Percentiles rank a stretch among this genome's conserved stretches.
Evolutionary conservation across 2,888 invertebrate genomes (phyloP).

Genomic region (Tachystola acroxantha): DNA sequence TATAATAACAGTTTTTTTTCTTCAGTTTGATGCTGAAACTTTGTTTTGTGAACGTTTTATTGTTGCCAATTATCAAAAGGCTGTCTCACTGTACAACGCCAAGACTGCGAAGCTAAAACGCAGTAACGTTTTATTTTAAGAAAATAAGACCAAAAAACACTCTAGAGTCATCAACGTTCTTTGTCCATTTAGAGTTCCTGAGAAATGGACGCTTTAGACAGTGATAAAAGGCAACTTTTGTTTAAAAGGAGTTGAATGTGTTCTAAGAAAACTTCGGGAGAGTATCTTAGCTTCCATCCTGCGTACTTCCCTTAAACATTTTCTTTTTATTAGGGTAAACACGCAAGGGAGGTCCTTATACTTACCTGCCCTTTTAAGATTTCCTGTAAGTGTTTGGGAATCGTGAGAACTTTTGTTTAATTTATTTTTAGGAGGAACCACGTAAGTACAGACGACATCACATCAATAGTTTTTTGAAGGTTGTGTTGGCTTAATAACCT

Average conservation of each 20-base stretch:
- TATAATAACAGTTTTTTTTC: too few relatives aligned
- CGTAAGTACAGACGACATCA: too few relatives aligned
- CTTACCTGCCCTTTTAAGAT: conserved; percentile 18
- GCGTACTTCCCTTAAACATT: conserved; percentile 33
- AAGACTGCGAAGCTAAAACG: neutral
- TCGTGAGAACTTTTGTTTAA: conserved; percentile 1
- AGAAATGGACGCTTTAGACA: conserved; percentile 48
- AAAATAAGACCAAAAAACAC: conserved; percentile 27
- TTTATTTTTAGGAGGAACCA: neutral
- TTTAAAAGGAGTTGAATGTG: conserved; percentile 54
- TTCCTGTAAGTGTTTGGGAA: neutral
- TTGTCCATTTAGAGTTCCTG: conserved; percentile 45
- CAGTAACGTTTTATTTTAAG: conserved; percentile 9
- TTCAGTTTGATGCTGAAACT: too few relatives aligned
- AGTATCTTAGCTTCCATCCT: conserved; percentile 35
- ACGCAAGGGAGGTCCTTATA: conserved; percentile 44
- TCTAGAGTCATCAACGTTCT: conserved; percentile 38
- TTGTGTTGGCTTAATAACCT: too few relatives aligned
- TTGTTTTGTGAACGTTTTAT: too few relatives aligned
- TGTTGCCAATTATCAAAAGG: too few relatives aligned
- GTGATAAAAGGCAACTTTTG: conserved; percentile 61
- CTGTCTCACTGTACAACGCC: too few relatives aligned
- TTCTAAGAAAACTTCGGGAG: conserved; percentile 34
- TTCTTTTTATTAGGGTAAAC: conserved; percentile 49
- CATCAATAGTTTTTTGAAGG: too few relatives aligned